phyloP scores from a whole-genome alignment of 2,888 invertebrate genomes.

The Emmelina monodactyla region DNA sequence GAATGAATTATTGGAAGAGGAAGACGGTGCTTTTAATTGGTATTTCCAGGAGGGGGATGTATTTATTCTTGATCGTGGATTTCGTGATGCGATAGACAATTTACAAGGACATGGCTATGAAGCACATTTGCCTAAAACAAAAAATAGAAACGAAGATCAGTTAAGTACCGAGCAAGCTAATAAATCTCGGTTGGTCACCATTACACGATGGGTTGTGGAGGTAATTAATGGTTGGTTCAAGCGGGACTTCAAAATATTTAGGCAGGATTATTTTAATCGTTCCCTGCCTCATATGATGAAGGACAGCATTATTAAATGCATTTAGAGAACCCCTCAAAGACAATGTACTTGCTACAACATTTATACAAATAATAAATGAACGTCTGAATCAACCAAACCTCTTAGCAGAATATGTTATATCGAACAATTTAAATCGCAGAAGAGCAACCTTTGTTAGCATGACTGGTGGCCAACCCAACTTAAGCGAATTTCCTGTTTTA shows the following conservation, averaged over 20 bases:
- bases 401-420: conserved; percentile 3
- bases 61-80: conserved; percentile 3
- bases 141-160: conserved; percentile 4
- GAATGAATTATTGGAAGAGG: conserved; percentile 4
- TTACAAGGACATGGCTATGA: conserved; percentile 2
- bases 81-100: conserved; percentile 1
- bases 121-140: conserved; percentile 4
- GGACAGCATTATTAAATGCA: conserved; percentile 6
- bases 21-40: background rate
- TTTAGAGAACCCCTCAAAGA: conserved; percentile 10
- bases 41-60: background rate
- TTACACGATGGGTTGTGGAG: conserved; percentile 9
- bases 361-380: conserved; percentile 5
- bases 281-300: conserved; percentile 3
- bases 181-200: conserved; percentile 11
- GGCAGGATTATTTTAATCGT: conserved; percentile 11
- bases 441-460: conserved; percentile 1
- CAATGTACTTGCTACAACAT: conserved; percentile 6
- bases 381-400: conserved; percentile 1
- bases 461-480: background rate
- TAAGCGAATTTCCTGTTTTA: conserved; percentile 3
- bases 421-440: conserved; percentile 4
- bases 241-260: conserved; percentile 11
- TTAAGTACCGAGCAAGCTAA: conserved; percentile 9
- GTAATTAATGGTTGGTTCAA: conserved; percentile 11